Conservation (phyloP, 1,140 invertebrate species). For the Brachionus angularis region DNA sequence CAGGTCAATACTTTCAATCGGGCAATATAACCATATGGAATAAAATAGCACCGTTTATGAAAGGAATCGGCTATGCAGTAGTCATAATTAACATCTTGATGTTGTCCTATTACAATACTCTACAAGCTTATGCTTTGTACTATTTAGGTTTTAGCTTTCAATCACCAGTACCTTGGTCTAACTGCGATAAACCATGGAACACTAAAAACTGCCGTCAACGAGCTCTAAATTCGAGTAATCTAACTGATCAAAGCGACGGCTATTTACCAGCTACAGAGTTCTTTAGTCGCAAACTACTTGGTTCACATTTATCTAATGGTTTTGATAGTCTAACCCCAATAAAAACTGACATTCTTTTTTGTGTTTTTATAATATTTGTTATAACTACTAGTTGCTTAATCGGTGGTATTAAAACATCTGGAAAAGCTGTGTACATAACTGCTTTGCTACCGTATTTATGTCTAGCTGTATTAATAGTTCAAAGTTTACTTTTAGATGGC, state of each 20-base stretch:
- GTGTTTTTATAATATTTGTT: conserved; percentile 9
- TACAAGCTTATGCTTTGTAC: conserved; percentile 57
- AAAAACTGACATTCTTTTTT: background rate
- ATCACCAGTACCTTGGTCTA: conserved; percentile 57
- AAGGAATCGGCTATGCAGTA: conserved; percentile 52
- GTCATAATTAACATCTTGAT: conserved; percentile 52
- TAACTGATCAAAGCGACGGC: conserved; percentile 44
- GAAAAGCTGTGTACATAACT: conserved; percentile 55
- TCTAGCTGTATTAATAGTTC: conserved; percentile 58
- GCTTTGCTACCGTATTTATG: conserved; percentile 61
- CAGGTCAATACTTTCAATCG: conserved; percentile 29
- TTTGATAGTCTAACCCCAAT: conserved; percentile 38
- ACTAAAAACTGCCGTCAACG: conserved; percentile 49
- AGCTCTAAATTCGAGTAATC: conserved; percentile 37
- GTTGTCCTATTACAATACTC: conserved; percentile 58
- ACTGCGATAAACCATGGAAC: conserved; percentile 60
- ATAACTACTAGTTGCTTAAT: conserved; percentile 2
- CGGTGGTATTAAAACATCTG: conserved; percentile 35
- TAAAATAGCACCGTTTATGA: conserved; percentile 40
- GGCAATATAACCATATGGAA: conserved; percentile 39
- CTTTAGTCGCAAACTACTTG: conserved; percentile 44
- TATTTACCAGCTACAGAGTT: conserved; percentile 44
- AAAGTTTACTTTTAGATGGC: conserved; percentile 59
- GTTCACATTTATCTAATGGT: conserved; percentile 11
- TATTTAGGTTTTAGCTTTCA: conserved; percentile 56